Percentiles rank a stretch among this genome's conserved stretches.
Conservation (phyloP, 2,888 invertebrate species). For the Phortica okadai region DNA sequence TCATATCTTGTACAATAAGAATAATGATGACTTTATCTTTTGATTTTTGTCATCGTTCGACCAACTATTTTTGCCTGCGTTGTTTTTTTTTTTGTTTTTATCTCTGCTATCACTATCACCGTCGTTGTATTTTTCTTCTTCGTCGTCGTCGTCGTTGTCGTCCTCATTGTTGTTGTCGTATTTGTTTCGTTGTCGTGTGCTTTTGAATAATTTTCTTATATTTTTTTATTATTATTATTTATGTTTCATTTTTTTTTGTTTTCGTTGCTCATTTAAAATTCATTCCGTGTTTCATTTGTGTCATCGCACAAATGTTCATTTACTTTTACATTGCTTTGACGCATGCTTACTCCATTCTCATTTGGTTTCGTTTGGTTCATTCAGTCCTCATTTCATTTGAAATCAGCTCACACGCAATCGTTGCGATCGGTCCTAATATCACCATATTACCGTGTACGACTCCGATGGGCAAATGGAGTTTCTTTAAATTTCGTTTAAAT, state of each 20-base stretch:
- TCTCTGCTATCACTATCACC: background rate
- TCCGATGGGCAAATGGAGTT: background rate
- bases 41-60: no score
- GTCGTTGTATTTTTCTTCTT: background rate
- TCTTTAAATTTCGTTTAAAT: conserved; percentile 33
- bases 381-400: conserved; percentile 12
- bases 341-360: conserved; percentile 10
- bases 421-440: conserved; percentile 41
- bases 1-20: no score
- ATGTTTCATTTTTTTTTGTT: background rate
- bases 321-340: background rate
- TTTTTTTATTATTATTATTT: background rate
- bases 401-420: conserved; percentile 18
- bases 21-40: no score
- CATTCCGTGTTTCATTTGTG: conserved; percentile 5
- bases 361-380: conserved; percentile 34
- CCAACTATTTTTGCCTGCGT: no score
- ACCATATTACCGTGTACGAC: conserved; percentile 48
- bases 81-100: background rate
- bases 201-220: background rate
- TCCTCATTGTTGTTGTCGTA: conserved; percentile 31
- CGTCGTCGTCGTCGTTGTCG: conserved; percentile 24
- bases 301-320: background rate
- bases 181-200: conserved; percentile 1
- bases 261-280: background rate